phyloP scores from a whole-genome alignment of 2,797 vertebrate species.

The Sternotherus odoratus region DNA sequence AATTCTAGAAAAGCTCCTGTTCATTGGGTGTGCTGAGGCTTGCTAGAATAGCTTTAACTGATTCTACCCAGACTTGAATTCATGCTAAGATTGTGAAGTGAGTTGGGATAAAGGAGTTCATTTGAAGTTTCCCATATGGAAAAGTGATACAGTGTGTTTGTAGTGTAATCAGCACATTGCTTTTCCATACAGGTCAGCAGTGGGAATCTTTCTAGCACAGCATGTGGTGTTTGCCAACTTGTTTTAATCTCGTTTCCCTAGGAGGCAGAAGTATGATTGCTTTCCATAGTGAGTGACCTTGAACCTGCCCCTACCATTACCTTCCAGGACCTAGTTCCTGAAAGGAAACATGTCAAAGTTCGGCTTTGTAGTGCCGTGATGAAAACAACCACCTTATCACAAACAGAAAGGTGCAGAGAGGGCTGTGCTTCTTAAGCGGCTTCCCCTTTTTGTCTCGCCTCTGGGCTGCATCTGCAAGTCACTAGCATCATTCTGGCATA shows the following conservation, averaged over 20 bases:
- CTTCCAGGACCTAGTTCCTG: background rate
- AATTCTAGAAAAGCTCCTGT: background rate
- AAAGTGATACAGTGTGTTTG: background rate
- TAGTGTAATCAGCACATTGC: background rate
- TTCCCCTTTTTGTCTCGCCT: background rate
- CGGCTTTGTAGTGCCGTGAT: background rate
- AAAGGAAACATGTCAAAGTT: background rate
- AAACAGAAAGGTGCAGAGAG: background rate
- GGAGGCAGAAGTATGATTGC: conserved; percentile 2
- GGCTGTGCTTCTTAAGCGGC: background rate
- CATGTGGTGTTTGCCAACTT: conserved; percentile 43
- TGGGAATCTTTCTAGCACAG: background rate
- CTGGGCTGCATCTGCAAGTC: background rate
- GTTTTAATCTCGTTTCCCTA: conserved; percentile 29
- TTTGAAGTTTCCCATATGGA: background rate
- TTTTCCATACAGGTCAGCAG: conserved; percentile 7
- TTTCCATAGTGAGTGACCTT: background rate
- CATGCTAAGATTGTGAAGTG: background rate
- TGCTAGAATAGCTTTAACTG: background rate
- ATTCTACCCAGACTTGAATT: background rate
- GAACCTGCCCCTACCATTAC: background rate
- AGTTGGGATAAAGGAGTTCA: background rate
- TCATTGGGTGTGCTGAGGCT: background rate
- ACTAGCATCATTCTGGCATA: conserved; percentile 14
- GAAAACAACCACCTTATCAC: background rate